Evolutionary conservation across 2,113 vertebrate genomes (phyloP), one percentile per base, ranked within the genome.

Genomic region (Lates calcarifer): DNA sequence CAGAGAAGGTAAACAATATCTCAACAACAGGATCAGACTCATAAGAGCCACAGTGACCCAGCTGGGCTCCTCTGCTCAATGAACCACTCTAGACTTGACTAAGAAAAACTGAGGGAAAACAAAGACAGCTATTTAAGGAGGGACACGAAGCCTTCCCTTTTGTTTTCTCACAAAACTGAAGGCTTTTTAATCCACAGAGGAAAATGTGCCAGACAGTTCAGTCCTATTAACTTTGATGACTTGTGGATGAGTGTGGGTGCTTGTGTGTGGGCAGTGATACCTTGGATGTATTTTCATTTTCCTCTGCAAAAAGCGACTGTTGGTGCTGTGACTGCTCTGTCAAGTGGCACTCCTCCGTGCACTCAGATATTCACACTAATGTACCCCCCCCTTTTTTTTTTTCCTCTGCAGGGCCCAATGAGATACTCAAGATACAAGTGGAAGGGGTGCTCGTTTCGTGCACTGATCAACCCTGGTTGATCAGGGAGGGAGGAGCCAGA

Each of bases 341-440:
- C 63, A 89, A 85, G 83, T 84, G 74, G 17, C 55, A 55, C 74
- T 79, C 43, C 31, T 79, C 55, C 78, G 18, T 61, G 71, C 31
- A 53, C 68, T 74, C 78, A 84, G 47, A 87, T 67, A 60, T 77
- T 79, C 77, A 74, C 73, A 75, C 58, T 91, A 89, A 93, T 88
- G 82, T 66, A 41, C 81, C 84, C 90, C 84, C 71, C 83, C 26
- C n/a, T n/a, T 84, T 63, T 87, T 84, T 63, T 87, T 74, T 77
- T 88, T 49, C 73, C 62, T 74, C 84, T 68, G 62, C 93, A 95
- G 94, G 85, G 85, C 82, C 87, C 82, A 66, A 74, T 79, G 81
- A 79, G 69, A 74, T 56, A 47, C 77, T 82, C 61, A 77, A 77
- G 70, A 57, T 45, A 53, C 51, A 18, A 90, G 82, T 71, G 79